phyloP scores from a whole-genome alignment of 2,888 invertebrate genomes.

The Cremastinae sp. region DNA sequence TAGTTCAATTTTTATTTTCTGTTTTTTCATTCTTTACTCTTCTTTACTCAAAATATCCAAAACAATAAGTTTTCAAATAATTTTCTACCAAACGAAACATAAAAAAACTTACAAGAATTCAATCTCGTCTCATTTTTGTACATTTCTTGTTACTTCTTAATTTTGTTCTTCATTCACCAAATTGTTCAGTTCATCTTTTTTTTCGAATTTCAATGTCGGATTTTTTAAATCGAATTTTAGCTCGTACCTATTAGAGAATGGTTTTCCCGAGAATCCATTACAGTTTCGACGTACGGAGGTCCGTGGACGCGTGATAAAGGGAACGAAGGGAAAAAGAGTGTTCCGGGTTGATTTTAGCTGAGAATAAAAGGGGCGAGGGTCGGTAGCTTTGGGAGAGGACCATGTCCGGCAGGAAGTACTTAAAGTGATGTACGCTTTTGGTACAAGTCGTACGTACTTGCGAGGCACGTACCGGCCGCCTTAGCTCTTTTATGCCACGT shows the following conservation, averaged over 20 bases:
- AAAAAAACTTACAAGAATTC: too few relatives aligned
- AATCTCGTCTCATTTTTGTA: too few relatives aligned
- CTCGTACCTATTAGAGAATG: neutral
- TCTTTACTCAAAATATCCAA: too few relatives aligned
- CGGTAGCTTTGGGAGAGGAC: constrained; percentile 21
- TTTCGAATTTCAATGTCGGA: too few relatives aligned
- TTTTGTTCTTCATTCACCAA: too few relatives aligned
- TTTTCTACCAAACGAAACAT: too few relatives aligned
- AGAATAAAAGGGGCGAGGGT: constrained; percentile 39
- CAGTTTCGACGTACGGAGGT: constrained; percentile 35
- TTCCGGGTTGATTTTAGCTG: constrained; percentile 20
- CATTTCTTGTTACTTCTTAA: too few relatives aligned
- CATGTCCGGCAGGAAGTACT: constrained; percentile 66
- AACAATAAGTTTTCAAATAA: too few relatives aligned
- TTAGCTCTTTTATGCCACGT: constrained; percentile 63
- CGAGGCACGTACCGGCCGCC: constrained; percentile 64
- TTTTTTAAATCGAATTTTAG: too few relatives aligned
- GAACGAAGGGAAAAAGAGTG: constrained; percentile 6
- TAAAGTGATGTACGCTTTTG: constrained; percentile 71
- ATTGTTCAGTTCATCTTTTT: too few relatives aligned
- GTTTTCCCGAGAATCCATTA: constrained; percentile 15
- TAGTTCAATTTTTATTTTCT: too few relatives aligned
- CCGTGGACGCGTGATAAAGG: neutral
- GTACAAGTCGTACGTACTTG: constrained; percentile 66
- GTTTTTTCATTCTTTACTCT: too few relatives aligned